These are phyloP conservation scores for Malurus cyaneus DNA, from an alignment of 2,113 vertebrate species.

Conservation along the genomic window DNA sequence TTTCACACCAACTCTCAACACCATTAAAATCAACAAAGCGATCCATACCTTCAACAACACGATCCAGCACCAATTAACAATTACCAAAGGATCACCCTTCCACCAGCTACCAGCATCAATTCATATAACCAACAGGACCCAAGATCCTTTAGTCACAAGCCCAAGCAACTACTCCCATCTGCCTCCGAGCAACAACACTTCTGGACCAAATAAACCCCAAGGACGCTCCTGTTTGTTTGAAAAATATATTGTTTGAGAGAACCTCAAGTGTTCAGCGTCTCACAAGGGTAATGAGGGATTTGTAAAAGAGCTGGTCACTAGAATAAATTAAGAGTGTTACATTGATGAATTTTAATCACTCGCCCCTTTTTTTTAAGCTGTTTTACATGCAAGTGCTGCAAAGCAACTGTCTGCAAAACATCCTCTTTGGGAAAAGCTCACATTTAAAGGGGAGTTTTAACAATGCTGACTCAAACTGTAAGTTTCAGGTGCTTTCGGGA, in stretches of 20 bases:
- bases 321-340: background rate
- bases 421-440: background rate
- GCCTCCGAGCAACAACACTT: no score
- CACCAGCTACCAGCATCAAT: no score
- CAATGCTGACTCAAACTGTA: accelerated
- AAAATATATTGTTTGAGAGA: background rate
- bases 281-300: background rate
- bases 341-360: background rate
- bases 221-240: background rate
- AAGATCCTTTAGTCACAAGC: no score
- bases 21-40: no score
- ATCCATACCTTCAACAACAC: no score
- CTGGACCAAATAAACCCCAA: no score
- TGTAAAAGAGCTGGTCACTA: background rate
- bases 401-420: background rate
- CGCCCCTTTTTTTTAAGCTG: background rate
- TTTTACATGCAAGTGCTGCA: background rate
- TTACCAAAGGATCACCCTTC: no score
- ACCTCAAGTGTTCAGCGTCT: accelerated
- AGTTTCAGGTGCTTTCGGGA: background rate
- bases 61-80: no score
- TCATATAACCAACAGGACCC: no score
- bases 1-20: no score
- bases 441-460: background rate
- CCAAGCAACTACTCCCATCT: no score